Evolutionary conservation across 64 coral and sea anemone species (phyloP).

Genomic region (Porites lutea): DNA sequence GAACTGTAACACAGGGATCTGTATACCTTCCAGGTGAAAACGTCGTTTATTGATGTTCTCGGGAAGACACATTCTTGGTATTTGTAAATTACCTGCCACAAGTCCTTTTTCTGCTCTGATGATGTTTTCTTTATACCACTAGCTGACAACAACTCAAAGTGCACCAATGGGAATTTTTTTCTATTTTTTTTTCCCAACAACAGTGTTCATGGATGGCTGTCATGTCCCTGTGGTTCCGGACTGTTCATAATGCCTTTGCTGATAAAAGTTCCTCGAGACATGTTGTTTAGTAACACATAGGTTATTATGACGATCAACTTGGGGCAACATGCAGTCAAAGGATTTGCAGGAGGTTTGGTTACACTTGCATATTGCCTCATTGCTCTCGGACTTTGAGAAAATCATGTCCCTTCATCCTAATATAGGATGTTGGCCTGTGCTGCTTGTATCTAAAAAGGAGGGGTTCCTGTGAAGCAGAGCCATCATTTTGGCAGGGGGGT

Average conservation of each 20-base stretch:
- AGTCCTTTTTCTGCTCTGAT: conserved; percentile 22
- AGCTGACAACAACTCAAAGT: conserved; percentile 33
- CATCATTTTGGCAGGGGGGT: background rate
- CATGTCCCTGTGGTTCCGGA: conserved; percentile 27
- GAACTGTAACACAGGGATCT: conserved; percentile 62
- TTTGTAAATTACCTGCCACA: conserved; percentile 50
- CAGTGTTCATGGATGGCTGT: background rate
- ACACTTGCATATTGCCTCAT: background rate
- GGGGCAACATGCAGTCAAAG: conserved; percentile 33
- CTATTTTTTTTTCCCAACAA: conserved; percentile 34
- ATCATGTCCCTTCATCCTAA: background rate
- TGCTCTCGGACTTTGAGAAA: no score
- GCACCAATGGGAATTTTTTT: conserved; percentile 21
- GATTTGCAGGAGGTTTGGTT: background rate
- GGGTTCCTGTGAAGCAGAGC: background rate
- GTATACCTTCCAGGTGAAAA: conserved; percentile 67
- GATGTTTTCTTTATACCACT: background rate
- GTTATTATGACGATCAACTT: conserved; percentile 17
- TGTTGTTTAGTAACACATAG: conserved; percentile 62
- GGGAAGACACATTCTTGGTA: conserved; percentile 46
- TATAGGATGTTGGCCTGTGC: background rate
- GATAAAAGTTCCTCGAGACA: conserved; percentile 41
- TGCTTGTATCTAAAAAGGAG: background rate
- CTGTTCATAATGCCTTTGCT: background rate
- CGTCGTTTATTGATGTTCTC: conserved; percentile 4